Percentiles rank a stretch among this genome's conserved stretches.
These are phyloP conservation scores for Xanthorhoe designata DNA, from an alignment of 2,888 invertebrate genomes.

Conservation along the genomic window DNA sequence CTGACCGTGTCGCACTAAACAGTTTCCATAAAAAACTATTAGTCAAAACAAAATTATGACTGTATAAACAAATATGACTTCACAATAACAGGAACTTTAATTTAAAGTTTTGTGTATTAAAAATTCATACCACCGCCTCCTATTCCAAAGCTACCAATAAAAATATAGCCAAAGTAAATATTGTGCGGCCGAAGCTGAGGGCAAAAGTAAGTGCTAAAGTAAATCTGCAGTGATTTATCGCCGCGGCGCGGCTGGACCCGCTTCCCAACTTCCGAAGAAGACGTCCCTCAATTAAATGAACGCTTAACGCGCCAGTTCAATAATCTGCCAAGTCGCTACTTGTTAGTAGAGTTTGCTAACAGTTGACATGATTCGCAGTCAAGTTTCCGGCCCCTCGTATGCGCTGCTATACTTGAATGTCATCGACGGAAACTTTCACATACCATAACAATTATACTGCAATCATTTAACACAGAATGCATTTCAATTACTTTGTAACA, in stretches of 20 bases:
- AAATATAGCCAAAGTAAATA: conserved; percentile 28
- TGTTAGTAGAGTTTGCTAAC: conserved; percentile 67
- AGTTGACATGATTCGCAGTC: conserved; percentile 61
- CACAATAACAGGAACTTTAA: too few relatives aligned
- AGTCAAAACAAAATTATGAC: too few relatives aligned
- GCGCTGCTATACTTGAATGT: conserved; percentile 62
- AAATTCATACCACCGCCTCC: too few relatives aligned
- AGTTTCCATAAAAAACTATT: too few relatives aligned
- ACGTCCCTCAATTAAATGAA: conserved; percentile 57
- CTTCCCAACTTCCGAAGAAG: conserved; percentile 50
- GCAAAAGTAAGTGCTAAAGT: conserved; percentile 4
- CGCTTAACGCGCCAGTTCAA: conserved; percentile 55
- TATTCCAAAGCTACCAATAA: too few relatives aligned
- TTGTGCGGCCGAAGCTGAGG: not conserved
- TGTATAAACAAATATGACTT: too few relatives aligned
- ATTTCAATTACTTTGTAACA: conserved; percentile 47
- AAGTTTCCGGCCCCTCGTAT: conserved; percentile 59
- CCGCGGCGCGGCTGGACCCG: conserved; percentile 41
- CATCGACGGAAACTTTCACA: conserved; percentile 60
- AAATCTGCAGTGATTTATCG: conserved; percentile 48
- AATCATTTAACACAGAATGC: conserved; percentile 48
- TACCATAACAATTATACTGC: conserved; percentile 49
- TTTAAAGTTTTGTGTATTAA: too few relatives aligned
- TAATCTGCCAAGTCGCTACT: conserved; percentile 59
- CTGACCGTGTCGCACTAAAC: conserved; percentile 57